Evolutionary conservation across 2,797 vertebrate genomes (phyloP).

Genomic region (Coregonus suidteri): DNA sequence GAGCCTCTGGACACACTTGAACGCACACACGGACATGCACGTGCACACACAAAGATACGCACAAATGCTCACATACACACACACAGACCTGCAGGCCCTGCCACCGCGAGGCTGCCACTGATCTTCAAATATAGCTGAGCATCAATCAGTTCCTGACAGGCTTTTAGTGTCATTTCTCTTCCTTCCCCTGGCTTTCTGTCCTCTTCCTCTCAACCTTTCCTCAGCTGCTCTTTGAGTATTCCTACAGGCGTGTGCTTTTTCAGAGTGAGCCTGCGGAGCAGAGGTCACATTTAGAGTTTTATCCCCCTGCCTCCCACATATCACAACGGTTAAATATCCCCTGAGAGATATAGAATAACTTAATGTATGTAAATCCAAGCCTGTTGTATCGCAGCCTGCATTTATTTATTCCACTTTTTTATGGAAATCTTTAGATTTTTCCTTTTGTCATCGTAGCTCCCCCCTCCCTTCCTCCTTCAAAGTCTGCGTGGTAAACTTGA

Average conservation of each 20-base stretch:
- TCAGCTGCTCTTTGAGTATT: constrained; percentile 72
- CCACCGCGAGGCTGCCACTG: constrained; percentile 84
- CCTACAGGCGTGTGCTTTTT: constrained; percentile 74
- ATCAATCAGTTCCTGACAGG: constrained; percentile 87
- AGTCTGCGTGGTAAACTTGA: constrained; percentile 64
- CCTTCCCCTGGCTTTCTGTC: constrained; percentile 72
- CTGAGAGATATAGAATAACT: constrained; percentile 73
- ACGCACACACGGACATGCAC: constrained; percentile 39
- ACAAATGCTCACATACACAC: constrained; percentile 5
- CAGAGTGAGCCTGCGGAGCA: constrained; percentile 69
- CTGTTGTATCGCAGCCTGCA: constrained; percentile 72
- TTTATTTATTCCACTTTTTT: constrained; percentile 77
- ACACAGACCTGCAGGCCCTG: constrained; percentile 80
- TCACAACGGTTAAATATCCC: constrained; percentile 74
- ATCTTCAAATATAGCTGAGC: constrained; percentile 90
- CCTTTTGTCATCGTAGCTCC: constrained; percentile 30
- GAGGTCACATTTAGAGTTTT: constrained; percentile 79
- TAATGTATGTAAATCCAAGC: constrained; percentile 79
- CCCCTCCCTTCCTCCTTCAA: constrained; percentile 50
- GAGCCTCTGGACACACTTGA: constrained; percentile 54
- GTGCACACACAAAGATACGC: constrained; percentile 12
- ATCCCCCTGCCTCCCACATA: constrained; percentile 57
- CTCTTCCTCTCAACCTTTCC: constrained; percentile 68
- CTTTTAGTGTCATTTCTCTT: constrained; percentile 85
- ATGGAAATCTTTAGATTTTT: constrained; percentile 69